Base-by-base conservation (phyloP, 2,113 vertebrate genomes). In the Sula dactylatra region DNA sequence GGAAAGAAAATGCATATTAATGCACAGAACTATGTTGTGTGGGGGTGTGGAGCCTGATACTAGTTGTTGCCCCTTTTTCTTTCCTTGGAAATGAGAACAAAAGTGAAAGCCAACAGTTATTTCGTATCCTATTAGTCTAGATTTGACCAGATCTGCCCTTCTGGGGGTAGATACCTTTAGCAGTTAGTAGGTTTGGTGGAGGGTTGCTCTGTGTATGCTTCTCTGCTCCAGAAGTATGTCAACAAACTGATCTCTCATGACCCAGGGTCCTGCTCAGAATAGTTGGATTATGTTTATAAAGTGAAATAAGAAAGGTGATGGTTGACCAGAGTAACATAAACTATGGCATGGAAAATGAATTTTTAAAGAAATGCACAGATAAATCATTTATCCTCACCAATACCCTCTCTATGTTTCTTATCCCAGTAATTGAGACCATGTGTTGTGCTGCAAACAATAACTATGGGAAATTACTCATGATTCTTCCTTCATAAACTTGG, bases 341-440 rank as follows among this genome's bases (percentile, higher is more conserved):
- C 69, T 82, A 74, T 38, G 77, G 93, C 81, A 85, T 36, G 50
- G 85, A 95, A 97, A 94, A 91, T 76, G 64, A 66, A 56, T 80
- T 90, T 79, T 95, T 93, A 96, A 83, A 78, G 79, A 96, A 97
- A 92, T 64, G n/a, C 83, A 90, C 76, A 95, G 89, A 94, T 96
- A 97, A 98, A 91, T 86, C 79, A 97, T 72, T 90, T 93, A 91
- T 97, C 91, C 89, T 91, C 86, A 85, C 83, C 93, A 91, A 78
- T 97, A 95, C 78, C 86, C 96, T 94, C 95, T 94, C 62, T 32
- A 0, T 88, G 85, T 89, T 97, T 95, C 93, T 97, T 94, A 96
- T 94, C 88, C 86, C 12, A 4, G 54, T 97, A 98, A 98, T 97
- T 97, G 96, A 97, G 96, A 96, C 94, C 98, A 98, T 95, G 87